Evolutionary conservation across 2,888 invertebrate species (phyloP).

Genomic region (Erebia aethiops): DNA sequence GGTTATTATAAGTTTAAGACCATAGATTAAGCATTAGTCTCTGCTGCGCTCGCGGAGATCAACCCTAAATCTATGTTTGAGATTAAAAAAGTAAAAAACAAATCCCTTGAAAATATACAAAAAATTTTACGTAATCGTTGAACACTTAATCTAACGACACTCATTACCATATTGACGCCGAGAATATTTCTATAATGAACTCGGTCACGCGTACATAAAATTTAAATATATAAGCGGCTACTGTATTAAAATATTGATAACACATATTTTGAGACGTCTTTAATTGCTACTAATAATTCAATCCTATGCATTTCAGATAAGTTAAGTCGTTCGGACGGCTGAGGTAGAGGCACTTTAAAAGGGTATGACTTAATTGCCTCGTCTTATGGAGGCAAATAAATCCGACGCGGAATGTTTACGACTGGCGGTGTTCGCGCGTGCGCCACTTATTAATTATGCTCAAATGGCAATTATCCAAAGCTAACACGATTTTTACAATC

Average conservation of each 20-base stretch:
- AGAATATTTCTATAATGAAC: constrained; percentile 71
- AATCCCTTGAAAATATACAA: constrained; percentile 26
- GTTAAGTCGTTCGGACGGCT: constrained; percentile 55
- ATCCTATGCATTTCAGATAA: constrained; percentile 72
- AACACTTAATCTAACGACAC: constrained; percentile 43
- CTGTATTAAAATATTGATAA: constrained; percentile 81
- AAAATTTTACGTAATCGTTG: constrained; percentile 34
- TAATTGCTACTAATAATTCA: constrained; percentile 78
- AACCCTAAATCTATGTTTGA: too few relatives aligned
- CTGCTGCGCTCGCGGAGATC: too few relatives aligned
- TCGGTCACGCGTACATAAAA: constrained; percentile 77
- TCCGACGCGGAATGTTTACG: constrained; percentile 56
- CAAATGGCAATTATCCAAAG: constrained; percentile 37
- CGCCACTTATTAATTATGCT: constrained; percentile 54
- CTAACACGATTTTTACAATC: constrained; percentile 30
- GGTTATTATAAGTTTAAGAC: too few relatives aligned
- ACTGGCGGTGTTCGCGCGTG: constrained; percentile 55
- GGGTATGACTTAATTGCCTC: constrained; percentile 69
- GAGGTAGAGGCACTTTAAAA: constrained; percentile 56
- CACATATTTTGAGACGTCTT: constrained; percentile 71
- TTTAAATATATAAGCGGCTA: constrained; percentile 77
- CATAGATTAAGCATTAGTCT: too few relatives aligned
- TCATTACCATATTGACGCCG: constrained; percentile 60
- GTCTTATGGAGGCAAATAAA: constrained; percentile 60
- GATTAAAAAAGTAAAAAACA: not conserved